phyloP scores from a whole-genome alignment of 2,888 invertebrate species.

The Andrena minutula region DNA sequence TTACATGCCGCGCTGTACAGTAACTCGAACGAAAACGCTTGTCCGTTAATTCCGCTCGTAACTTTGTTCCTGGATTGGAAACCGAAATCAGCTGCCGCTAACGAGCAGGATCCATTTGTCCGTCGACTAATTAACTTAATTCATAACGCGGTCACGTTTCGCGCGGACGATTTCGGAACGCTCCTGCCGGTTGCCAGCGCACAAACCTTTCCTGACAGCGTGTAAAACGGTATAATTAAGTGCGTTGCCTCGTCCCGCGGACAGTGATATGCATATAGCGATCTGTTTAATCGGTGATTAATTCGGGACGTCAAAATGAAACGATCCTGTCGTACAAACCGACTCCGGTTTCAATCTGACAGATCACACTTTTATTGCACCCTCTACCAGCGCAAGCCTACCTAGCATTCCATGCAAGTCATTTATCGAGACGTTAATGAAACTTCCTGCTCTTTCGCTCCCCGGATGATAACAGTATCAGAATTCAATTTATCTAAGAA shows the following conservation, averaged over 20 bases:
- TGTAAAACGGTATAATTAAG: constrained; percentile 49
- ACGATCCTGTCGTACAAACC: constrained; percentile 1
- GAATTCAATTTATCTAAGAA: constrained; percentile 24
- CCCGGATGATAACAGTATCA: constrained; percentile 3
- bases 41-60: constrained; percentile 34
- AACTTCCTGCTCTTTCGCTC: neutral
- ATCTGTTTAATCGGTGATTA: constrained; percentile 52
- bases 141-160: constrained; percentile 46
- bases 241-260: constrained; percentile 10
- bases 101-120: constrained; percentile 44
- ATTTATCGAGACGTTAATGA: neutral
- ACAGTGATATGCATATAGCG: constrained; percentile 37
- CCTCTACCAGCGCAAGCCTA: too few species aligned
- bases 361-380: constrained; percentile 1
- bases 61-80: constrained; percentile 17
- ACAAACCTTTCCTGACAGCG: constrained; percentile 5
- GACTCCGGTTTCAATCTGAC: neutral
- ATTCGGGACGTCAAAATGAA: constrained; percentile 21
- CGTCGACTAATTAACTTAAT: constrained; percentile 63
- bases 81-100: constrained; percentile 28
- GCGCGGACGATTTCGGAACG: constrained; percentile 10
- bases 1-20: neutral
- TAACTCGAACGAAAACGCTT: neutral
- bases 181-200: neutral
- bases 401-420: neutral